Conservation (phyloP, 53 echinoderm and acorn worm genomes). For the Zoroaster sp. region DNA sequence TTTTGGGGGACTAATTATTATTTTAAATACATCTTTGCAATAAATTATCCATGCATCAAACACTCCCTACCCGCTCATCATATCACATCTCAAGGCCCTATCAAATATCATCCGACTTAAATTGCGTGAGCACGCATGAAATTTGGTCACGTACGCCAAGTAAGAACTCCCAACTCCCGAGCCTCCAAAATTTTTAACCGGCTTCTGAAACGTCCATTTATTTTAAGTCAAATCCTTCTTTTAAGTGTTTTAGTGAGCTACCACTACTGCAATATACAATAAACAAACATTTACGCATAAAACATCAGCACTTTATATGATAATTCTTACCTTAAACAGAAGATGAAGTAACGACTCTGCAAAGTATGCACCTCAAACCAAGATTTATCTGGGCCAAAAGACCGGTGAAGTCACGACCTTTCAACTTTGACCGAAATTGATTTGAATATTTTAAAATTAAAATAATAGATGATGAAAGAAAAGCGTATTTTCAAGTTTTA, state of each 20-base stretch:
- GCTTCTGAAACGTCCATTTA: background rate
- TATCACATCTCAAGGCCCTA: too few species aligned
- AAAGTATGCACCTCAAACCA: background rate
- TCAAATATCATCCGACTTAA: too few species aligned
- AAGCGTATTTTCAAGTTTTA: background rate
- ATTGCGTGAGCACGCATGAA: background rate
- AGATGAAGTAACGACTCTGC: too few species aligned
- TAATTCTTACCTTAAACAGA: too few species aligned
- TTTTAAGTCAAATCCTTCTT: too few species aligned
- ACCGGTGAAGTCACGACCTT: conserved; percentile 19
- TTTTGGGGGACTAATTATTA: too few species aligned
- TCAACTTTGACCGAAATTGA: background rate
- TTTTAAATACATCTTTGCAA: too few species aligned
- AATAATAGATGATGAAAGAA: background rate
- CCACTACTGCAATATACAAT: background rate
- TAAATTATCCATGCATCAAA: too few species aligned
- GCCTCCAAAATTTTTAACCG: background rate
- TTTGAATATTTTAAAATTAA: background rate
- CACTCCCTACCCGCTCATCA: too few species aligned
- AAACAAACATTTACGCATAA: background rate
- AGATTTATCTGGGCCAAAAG: background rate
- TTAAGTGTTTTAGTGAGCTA: background rate
- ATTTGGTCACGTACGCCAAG: conserved; percentile 18
- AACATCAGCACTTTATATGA: too few species aligned
- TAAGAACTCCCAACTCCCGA: too few species aligned